A percentile compares a stretch with the other conserved stretches of the same genome.
These are phyloP conservation scores for Okamejei kenojei DNA, from an alignment of 2,797 vertebrate genomes.

Conservation along the genomic window DNA sequence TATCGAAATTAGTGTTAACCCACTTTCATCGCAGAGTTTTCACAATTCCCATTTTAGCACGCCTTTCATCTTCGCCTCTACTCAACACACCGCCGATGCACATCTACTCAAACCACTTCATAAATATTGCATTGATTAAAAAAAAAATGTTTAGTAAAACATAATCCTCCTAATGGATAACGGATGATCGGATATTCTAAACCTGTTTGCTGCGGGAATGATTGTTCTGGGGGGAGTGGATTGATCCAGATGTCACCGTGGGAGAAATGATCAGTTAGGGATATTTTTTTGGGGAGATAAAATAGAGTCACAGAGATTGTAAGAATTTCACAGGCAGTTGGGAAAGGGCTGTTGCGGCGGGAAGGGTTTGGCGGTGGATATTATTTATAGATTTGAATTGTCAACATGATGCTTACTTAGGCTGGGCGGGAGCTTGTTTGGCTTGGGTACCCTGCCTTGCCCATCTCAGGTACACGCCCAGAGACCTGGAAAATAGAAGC, in stretches of 20 bases:
- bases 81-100: background rate
- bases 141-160: background rate
- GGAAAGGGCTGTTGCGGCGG: background rate
- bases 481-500: background rate
- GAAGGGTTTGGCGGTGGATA: background rate
- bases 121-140: background rate
- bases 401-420: background rate
- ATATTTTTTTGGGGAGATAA: background rate
- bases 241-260: constrained; percentile 20
- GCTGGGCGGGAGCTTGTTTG: background rate
- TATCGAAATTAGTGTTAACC: background rate
- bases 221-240: background rate
- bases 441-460: background rate
- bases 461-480: background rate
- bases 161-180: constrained; percentile 36
- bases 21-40: background rate
- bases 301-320: too few relatives aligned
- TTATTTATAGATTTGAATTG: background rate
- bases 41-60: background rate
- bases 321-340: background rate
- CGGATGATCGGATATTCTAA: constrained; percentile 26
- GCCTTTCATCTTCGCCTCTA: background rate
- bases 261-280: background rate
- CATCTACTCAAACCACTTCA: constrained; percentile 3
- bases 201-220: background rate